Conservation (phyloP, 1,140 invertebrate genomes). For the Medauroidea extradentata region DNA sequence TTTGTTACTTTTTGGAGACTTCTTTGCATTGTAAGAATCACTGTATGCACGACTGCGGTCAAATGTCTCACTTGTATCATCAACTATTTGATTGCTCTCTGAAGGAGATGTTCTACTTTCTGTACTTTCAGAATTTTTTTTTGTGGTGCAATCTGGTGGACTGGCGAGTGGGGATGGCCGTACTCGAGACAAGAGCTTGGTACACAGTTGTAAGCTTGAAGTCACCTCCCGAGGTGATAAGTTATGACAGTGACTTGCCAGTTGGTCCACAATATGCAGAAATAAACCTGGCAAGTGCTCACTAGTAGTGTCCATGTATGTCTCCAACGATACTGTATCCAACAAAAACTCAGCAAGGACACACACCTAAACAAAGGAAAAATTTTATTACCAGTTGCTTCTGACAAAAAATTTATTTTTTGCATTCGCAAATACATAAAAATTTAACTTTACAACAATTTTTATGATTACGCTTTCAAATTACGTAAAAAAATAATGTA, state of each 20-base stretch:
- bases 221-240: slow-evolving; percentile 60
- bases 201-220: slow-evolving; percentile 60
- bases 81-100: not conserved
- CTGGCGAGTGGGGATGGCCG: slow-evolving; percentile 54
- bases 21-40: slow-evolving; percentile 5
- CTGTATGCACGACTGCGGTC: slow-evolving; percentile 9
- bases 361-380: slow-evolving; percentile 47
- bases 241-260: slow-evolving; percentile 54
- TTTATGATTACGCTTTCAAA: too few relatives aligned
- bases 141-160: not conserved
- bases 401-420: too few relatives aligned
- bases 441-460: too few relatives aligned
- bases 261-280: slow-evolving; percentile 56
- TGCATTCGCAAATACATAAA: too few relatives aligned
- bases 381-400: not conserved
- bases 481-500: too few relatives aligned
- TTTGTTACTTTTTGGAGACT: slow-evolving; percentile 1
- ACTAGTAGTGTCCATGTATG: slow-evolving; percentile 73
- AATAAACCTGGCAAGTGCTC: slow-evolving; percentile 74
- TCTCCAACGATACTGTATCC: slow-evolving; percentile 74
- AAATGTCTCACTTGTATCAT: not conserved
- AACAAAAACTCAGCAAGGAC: slow-evolving; percentile 71
- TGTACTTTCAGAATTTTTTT: not conserved
- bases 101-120: slow-evolving; percentile 2
- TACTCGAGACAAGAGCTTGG: slow-evolving; percentile 71